A percentile compares a stretch with the other conserved stretches of the same genome.
Conservation (phyloP, 2,797 vertebrate species). For the Arctocebus calabarensis region DNA sequence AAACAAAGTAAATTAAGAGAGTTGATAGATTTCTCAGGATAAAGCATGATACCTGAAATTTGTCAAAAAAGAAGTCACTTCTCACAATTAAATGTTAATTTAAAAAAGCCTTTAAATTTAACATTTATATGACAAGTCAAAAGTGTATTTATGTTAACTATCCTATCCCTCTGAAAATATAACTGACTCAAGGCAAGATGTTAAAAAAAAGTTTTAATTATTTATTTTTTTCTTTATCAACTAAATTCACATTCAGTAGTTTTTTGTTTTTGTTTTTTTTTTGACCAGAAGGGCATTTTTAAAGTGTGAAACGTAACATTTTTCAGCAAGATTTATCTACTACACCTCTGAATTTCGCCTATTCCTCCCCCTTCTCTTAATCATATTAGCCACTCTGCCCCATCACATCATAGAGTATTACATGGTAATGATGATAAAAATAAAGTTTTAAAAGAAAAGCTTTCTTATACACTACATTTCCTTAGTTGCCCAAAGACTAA, state of each 20-base stretch:
- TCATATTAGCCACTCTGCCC: neutral
- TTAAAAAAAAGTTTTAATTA: conserved; percentile 36
- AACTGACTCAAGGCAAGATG: neutral
- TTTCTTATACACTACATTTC: neutral
- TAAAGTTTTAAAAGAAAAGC: neutral
- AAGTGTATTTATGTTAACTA: neutral
- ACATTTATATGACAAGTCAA: conserved; percentile 19
- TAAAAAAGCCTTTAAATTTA: conserved; percentile 40
- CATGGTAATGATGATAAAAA: neutral
- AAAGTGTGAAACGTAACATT: neutral
- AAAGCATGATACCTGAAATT: neutral
- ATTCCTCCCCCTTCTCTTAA: neutral
- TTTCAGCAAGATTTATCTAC: neutral
- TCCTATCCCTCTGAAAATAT: neutral
- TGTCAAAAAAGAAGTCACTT: neutral
- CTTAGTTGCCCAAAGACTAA: neutral
- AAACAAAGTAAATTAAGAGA: neutral
- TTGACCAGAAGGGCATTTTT: conserved; percentile 11
- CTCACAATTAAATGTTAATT: conserved; percentile 28
- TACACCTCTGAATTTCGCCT: neutral
- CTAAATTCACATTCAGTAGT: neutral
- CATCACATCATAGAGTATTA: neutral
- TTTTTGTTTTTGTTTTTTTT: neutral
- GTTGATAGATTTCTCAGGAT: conserved; percentile 22
- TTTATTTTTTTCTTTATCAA: neutral